Percentiles rank a stretch among this genome's conserved stretches.
Evolutionary conservation across 2,113 vertebrate genomes (phyloP).

Genomic region (Nannospalax galili): DNA sequence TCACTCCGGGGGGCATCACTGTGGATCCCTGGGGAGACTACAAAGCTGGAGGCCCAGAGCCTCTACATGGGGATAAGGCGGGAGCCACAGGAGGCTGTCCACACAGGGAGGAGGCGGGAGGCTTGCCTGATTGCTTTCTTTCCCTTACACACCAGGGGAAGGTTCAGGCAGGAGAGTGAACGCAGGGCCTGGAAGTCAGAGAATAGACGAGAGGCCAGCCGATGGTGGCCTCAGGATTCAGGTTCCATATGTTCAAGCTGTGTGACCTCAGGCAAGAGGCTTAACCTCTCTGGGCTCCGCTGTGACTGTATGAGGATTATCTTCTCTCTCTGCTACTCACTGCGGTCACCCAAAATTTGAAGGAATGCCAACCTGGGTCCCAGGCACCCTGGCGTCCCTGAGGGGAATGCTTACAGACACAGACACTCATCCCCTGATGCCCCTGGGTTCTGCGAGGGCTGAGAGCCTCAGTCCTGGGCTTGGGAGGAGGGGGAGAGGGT

Average conservation of each 20-base stretch:
- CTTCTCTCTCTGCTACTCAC: background rate
- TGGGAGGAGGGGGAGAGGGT: too few relatives aligned
- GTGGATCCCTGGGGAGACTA: rapidly evolving
- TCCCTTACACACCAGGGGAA: background rate
- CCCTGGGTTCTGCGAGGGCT: background rate
- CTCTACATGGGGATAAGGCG: rapidly evolving
- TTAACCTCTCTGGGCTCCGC: background rate
- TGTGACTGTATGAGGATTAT: background rate
- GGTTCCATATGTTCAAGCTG: background rate
- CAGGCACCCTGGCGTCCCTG: background rate
- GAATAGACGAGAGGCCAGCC: background rate
- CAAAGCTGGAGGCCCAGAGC: background rate
- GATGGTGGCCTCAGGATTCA: background rate
- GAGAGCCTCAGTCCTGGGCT: background rate
- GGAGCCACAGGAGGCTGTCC: rapidly evolving
- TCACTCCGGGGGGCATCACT: background rate
- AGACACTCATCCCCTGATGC: rapidly evolving
- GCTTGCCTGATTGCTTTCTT: background rate
- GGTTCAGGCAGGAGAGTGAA: background rate
- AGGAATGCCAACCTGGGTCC: background rate
- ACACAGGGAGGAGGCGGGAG: background rate
- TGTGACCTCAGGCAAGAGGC: background rate
- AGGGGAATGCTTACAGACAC: background rate
- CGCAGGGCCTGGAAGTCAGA: background rate
- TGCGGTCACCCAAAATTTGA: too few relatives aligned